Base-by-base conservation (phyloP, 2,888 invertebrate genomes). In the Zaprionus bogoriensis region DNA sequence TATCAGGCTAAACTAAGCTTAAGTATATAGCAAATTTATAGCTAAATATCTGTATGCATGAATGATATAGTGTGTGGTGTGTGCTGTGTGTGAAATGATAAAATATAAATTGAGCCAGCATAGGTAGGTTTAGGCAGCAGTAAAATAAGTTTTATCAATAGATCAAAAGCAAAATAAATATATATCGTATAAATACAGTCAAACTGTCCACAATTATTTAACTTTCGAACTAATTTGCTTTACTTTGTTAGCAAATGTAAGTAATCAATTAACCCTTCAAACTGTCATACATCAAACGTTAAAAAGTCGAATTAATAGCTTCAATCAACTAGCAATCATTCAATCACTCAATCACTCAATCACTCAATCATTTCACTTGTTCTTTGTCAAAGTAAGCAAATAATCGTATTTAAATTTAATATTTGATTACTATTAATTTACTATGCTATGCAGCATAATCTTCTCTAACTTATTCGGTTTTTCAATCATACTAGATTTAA, bases 1-100 rank as follows among this genome's bases (percentile, higher is more conserved):
- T 79, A 72, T 42, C 64, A 55, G 57, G 69, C 71, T 83, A 71
- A 55, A 58, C 82, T 79, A 71, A 19, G 71, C 74, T 80, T 84
- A 80, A 60, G 54, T 65, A 52, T 82, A 69, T 46, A 64, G 44
- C n/a, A n/a, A 62, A 62, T 69, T 45, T 65, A 71, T 44, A 54
- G 48, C 51, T 74, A 70, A 28, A 27, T 28, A 19, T 55, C 57
- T 57, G 48, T 69, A 41, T 69, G 25, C 23, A 42, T 51, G 32
- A 73, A 53, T 61, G 71, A 75, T 54, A n/a, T 3, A 38, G 12
- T 41, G 41, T 41, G 22, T 6, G 9, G 17, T 27, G 59, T 62
- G 52, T 62, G 32, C 14, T 17, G 38, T 46, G 63, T 63, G 19
- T 65, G 1, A 39, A 48, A 60, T 61, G 25, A 17, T 38, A 38